These are phyloP conservation scores for Gastrophryne carolinensis DNA, from an alignment of 2,797 vertebrate genomes.

Conservation along the genomic window DNA sequence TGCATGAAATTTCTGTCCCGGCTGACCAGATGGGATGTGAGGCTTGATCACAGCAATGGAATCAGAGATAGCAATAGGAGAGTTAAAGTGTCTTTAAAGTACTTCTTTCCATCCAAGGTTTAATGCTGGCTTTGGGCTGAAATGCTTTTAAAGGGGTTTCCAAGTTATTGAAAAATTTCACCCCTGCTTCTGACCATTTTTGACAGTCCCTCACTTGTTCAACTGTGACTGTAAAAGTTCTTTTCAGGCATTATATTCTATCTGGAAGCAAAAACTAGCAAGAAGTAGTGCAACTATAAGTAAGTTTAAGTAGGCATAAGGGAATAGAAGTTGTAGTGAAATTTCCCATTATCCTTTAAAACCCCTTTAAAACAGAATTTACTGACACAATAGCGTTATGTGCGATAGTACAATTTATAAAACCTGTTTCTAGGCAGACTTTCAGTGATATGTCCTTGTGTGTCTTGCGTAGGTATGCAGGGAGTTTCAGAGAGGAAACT, in stretches of 20 bases:
- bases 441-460: slow-evolving; percentile 51
- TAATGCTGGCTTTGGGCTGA: no score
- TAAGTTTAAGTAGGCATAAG: neutral
- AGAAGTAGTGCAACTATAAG: neutral
- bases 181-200: neutral
- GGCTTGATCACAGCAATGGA: no score
- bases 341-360: neutral
- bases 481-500: slow-evolving; percentile 98
- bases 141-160: neutral
- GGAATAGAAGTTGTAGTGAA: neutral
- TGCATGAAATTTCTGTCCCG: no score
- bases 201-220: neutral
- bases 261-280: neutral
- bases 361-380: neutral
- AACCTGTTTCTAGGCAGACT: slow-evolving; percentile 55
- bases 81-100: no score
- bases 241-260: neutral
- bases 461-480: slow-evolving; percentile 86
- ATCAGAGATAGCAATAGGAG: no score
- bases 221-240: no score
- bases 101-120: no score
- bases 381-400: neutral
- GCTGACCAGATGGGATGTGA: no score
- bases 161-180: neutral
- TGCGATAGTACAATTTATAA: slow-evolving; percentile 28